Evolutionary conservation across 2,113 vertebrate species (phyloP).

Genomic region (Leucoraja erinaceus): DNA sequence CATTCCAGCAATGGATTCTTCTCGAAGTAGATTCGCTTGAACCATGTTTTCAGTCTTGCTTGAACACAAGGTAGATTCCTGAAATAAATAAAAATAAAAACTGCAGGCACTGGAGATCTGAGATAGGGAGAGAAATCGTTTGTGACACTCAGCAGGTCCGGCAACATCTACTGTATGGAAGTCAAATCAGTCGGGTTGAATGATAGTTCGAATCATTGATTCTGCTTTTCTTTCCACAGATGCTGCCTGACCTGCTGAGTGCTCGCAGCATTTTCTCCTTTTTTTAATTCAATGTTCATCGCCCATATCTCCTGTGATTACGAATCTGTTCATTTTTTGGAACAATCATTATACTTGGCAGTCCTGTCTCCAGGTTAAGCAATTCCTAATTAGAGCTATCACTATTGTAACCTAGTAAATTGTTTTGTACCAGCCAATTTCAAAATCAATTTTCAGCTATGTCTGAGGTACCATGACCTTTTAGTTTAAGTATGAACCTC

Average conservation of each 20-base stretch:
- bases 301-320: background rate
- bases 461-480: constrained; percentile 24
- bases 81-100: too few relatives aligned
- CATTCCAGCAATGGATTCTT: background rate
- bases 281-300: background rate
- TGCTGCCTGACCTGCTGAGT: too few relatives aligned
- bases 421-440: constrained; percentile 1
- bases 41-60: background rate
- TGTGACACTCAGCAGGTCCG: too few relatives aligned
- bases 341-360: background rate
- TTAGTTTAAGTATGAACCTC: background rate
- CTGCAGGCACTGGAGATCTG: too few relatives aligned
- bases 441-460: constrained; percentile 16
- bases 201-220: too few relatives aligned
- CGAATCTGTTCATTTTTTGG: background rate
- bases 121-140: too few relatives aligned
- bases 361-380: background rate
- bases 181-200: too few relatives aligned
- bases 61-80: background rate
- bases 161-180: too few relatives aligned
- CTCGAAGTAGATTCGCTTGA: background rate
- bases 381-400: constrained; percentile 2
- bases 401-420: background rate
- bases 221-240: too few relatives aligned
- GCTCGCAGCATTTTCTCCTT: too few relatives aligned